Evolutionary conservation across 2,888 invertebrate species (phyloP).

Genomic region (Eutolmus rufibarbis): DNA sequence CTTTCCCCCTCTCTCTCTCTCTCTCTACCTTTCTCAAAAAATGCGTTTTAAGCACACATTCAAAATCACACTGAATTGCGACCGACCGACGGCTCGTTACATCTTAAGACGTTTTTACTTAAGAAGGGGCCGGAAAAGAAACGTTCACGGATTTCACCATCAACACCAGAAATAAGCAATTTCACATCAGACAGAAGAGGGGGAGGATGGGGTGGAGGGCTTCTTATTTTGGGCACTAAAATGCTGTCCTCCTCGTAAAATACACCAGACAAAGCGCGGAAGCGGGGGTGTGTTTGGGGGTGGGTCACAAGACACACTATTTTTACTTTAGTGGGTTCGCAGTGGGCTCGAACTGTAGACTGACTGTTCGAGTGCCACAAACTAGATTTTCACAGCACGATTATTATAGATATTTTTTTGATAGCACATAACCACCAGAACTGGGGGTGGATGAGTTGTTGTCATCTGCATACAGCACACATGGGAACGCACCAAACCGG

Average conservation of each 20-base stretch:
- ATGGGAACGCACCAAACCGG: not conserved
- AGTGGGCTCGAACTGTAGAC: not conserved
- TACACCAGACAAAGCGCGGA: not conserved
- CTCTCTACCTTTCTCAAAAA: too few species aligned
- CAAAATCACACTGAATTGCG: not conserved
- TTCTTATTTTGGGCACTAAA: not conserved
- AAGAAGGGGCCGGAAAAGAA: not conserved
- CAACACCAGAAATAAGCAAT: not conserved
- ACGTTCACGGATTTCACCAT: not conserved
- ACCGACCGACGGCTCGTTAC: not conserved
- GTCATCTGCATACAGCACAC: constrained; percentile 3
- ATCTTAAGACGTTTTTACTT: not conserved
- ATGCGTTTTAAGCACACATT: constrained; percentile 27
- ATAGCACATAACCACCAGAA: constrained; percentile 24
- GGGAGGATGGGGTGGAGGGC: not conserved
- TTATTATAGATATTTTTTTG: constrained; percentile 30
- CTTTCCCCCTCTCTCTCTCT: not conserved
- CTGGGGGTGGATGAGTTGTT: constrained; percentile 4
- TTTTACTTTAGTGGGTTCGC: not conserved
- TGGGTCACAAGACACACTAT: not conserved
- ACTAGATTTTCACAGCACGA: constrained; percentile 19
- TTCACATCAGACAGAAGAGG: not conserved
- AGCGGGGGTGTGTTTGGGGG: not conserved
- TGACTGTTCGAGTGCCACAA: not conserved
- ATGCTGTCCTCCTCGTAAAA: not conserved